A percentile compares a stretch with the other conserved stretches of the same genome.
Conservation (phyloP, 2,113 vertebrate species). For the Xiphorhynchus elegans region DNA sequence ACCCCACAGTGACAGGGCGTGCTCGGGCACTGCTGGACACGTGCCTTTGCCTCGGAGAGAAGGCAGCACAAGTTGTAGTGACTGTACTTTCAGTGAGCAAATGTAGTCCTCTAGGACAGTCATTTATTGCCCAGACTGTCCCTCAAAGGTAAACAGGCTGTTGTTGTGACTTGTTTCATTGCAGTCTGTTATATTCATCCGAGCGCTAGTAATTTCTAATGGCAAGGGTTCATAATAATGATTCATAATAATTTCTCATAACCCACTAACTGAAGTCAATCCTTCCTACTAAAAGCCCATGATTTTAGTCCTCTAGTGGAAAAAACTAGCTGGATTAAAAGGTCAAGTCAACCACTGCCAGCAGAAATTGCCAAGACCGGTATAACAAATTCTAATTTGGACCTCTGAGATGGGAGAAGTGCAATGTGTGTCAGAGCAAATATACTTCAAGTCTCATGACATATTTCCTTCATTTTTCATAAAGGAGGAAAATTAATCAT, state of each 20-base stretch:
- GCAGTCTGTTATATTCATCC: background rate
- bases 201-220: background rate
- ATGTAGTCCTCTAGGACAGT: background rate
- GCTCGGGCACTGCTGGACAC: slow-evolving; percentile 72
- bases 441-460: background rate
- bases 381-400: background rate
- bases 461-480: background rate
- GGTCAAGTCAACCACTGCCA: background rate
- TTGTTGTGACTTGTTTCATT: background rate
- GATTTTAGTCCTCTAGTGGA: background rate
- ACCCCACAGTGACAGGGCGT: slow-evolving; percentile 59
- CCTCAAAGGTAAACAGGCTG: background rate
- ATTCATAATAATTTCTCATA: background rate
- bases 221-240: background rate
- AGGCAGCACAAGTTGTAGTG: slow-evolving; percentile 63
- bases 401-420: background rate
- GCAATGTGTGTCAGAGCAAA: background rate
- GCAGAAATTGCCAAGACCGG: background rate
- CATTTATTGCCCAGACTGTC: background rate
- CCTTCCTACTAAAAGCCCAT: background rate
- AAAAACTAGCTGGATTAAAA: background rate
- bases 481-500: background rate
- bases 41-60: slow-evolving; percentile 68
- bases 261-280: background rate
- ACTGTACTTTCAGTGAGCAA: slow-evolving; percentile 21